Base-by-base conservation (phyloP, 2,797 vertebrate species). In the Scolopax rusticola region DNA sequence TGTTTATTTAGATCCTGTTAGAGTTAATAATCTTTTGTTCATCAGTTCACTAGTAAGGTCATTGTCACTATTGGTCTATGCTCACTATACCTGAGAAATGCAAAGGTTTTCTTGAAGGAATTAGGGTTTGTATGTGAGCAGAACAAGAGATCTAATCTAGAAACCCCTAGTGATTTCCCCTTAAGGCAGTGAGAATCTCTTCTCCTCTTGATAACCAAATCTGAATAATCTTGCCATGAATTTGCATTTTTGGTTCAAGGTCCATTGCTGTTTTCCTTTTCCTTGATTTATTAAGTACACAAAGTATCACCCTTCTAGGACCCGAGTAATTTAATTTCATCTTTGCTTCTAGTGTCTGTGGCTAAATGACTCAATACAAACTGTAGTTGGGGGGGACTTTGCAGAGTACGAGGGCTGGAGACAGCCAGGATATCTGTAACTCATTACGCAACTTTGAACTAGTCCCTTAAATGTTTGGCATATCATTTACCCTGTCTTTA, bases 191-290 rank as follows among this genome's bases (percentile, higher is more conserved):
- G 18, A 87, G 64, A 92, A 68, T 77, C 14, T 73, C 33, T 76
- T 48, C 50, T 47, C 63, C 47, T 87, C 20, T 43, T 75, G 92
- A 89, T 85, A 89, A 87, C 15, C 9, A 63, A 70, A 85, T 82
- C 47, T 84, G 63, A 92, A 54, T 41, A 90, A 64, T 32, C 36
- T 83, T 87, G 51, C 56, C 21, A 53, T 54, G 75, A 96, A 71
- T 92, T 82, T 56, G 32, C 71, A 69, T 82, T 90, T 95, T 95
- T 94, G 93, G 28, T 90, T 95, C 78, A 87, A 90, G 93, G 93
- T 68, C 82, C 41, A 15, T 20, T 83, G 75, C 81, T 85, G 78
- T 87, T 93, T 93, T 95, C 63, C 81, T 90, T 94, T 80, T 84
- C 60, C 78, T 77, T 91, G 61, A 90, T 89, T 92, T 90, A 84